These are phyloP conservation scores for Halesus radiatus DNA, from an alignment of 1,140 invertebrate species.

Conservation along the genomic window DNA sequence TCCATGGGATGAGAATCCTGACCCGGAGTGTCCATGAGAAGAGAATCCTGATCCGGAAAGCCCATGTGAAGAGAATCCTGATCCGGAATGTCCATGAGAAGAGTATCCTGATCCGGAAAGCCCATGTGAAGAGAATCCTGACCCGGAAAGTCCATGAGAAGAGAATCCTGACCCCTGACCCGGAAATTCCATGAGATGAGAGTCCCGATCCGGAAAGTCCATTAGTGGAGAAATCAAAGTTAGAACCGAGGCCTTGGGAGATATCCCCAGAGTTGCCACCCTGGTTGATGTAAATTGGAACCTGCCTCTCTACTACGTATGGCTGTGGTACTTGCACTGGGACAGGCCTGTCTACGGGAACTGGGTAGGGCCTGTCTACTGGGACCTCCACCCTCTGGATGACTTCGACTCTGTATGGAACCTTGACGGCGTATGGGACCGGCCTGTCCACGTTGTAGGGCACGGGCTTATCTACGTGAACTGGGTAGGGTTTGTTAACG, in stretches of 20 bases:
- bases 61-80: too few species aligned
- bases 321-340: constrained; percentile 68
- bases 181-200: constrained; percentile 57
- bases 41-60: too few species aligned
- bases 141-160: background rate
- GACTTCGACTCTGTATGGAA: constrained; percentile 61
- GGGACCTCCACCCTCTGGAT: constrained; percentile 58
- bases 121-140: background rate
- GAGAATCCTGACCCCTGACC: constrained; percentile 1
- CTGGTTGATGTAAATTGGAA: constrained; percentile 61
- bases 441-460: constrained; percentile 61
- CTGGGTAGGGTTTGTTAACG: constrained; percentile 62
- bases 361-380: constrained; percentile 59
- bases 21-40: background rate
- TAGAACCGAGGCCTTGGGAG: background rate
- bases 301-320: constrained; percentile 67
- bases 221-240: background rate
- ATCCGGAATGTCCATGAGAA: constrained; percentile 16
- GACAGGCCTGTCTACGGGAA: constrained; percentile 60
- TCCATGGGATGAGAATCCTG: constrained; percentile 12
- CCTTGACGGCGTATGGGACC: constrained; percentile 62
- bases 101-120: constrained; percentile 19
- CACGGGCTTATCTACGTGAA: constrained; percentile 65
- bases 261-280: constrained; percentile 59
- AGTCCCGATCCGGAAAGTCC: background rate